Evolutionary conservation across 2,888 invertebrate genomes (phyloP).

Genomic region (Torymus auratus): DNA sequence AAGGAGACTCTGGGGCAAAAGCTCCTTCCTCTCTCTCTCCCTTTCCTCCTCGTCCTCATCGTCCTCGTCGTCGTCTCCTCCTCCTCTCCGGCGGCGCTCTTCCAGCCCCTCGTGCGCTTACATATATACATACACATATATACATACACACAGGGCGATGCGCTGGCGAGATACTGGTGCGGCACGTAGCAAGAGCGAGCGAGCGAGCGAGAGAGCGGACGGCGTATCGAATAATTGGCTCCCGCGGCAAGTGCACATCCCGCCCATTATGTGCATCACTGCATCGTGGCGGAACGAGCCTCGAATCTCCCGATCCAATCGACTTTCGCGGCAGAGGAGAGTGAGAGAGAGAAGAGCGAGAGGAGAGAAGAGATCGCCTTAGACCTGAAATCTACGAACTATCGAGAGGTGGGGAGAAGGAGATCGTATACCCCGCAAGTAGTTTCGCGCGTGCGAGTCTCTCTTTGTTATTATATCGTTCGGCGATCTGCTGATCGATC

Average conservation of each 20-base stretch:
- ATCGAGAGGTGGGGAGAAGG: conserved; percentile 10
- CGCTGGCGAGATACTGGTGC: not conserved
- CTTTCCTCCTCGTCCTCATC: conserved; percentile 4
- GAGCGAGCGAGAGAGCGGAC: conserved; percentile 63
- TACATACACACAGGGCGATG: conserved; percentile 20
- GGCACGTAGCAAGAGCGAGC: conserved; percentile 29
- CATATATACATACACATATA: not conserved
- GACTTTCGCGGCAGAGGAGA: conserved; percentile 26
- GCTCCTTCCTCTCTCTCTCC: conserved; percentile 10
- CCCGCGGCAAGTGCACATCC: conserved; percentile 76
- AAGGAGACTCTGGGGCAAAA: conserved; percentile 19
- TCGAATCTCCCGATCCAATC: conserved; percentile 54
- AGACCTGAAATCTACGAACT: conserved; percentile 55
- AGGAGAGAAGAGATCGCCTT: conserved; percentile 26
- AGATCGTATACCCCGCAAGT: not conserved
- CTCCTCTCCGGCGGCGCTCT: conserved; percentile 27
- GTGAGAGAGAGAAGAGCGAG: not conserved
- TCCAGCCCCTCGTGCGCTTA: conserved; percentile 6
- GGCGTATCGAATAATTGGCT: conserved; percentile 77
- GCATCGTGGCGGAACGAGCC: conserved; percentile 67
- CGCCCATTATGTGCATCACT: conserved; percentile 76
- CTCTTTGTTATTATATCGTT: conserved; percentile 46
- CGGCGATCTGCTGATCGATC: conserved; percentile 26
- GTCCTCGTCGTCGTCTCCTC: conserved; percentile 4
- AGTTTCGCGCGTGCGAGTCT: not conserved